Evolutionary conservation across 92 coral and sea anemone species (phyloP), one percentile per base, ranked within the genome.

Genomic region (Pocillopora meandrina): DNA sequence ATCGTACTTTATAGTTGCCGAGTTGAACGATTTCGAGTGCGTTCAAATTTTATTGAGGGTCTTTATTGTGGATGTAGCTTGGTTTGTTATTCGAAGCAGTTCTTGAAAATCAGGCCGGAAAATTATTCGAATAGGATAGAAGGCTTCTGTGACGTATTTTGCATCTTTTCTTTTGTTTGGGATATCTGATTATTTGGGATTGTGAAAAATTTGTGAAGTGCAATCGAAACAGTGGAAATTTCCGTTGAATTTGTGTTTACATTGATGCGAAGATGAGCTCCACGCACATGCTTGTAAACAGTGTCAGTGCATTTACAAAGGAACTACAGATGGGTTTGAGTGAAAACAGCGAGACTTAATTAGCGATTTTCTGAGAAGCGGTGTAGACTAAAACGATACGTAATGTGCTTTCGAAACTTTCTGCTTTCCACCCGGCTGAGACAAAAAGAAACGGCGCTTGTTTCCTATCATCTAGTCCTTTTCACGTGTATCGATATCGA

Each of bases 121-220:
- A 62, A 42, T 72, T 73, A 66, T 42, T 47, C 58, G 86, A 82
- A 72, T 74, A 47, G 12, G 71, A 21, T 35, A 70, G 61, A 17
- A 70, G 77, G 58, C 61, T 68, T 58, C 61, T 21, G 64, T 82
- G 79, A 72, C 86, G 79, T 72, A 52, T 17, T 3, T 31, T 15
- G 55, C 60, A 80, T 72, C 16, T 56, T 82, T 82, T 82, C 79
- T 17, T 73, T 72, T 82, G 79, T 82, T 73, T 72, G 18, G 79
- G 15, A 21, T 20, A 2, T 71, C 36, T 4, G 7, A 36, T 31
- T 5, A 72, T 20, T 72, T 82, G 19, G 10, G 1, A 35, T 82
- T 63, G 58, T 73, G 33, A 61, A 15, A 36, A n/a, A 21, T 61
- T 47, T 33, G 18, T 31, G 18, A 23, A 36, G 10, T 52, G 71